These are phyloP conservation scores for Andrena bucephala DNA, from an alignment of 2,888 invertebrate species.

Conservation along the genomic window DNA sequence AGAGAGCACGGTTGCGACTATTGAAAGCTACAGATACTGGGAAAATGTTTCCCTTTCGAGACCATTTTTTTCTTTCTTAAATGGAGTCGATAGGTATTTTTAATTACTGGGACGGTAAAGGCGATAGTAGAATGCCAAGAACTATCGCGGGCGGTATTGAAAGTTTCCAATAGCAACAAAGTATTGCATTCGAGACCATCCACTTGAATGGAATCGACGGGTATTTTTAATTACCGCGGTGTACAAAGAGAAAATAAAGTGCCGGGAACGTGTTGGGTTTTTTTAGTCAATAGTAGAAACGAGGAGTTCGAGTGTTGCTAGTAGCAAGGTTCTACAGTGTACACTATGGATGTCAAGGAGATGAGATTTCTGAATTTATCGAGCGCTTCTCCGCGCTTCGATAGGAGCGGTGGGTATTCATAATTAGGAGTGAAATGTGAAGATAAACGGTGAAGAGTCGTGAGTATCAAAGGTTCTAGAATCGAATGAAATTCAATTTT, in stretches of 20 bases:
- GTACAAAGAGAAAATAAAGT: no score
- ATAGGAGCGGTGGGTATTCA: not conserved
- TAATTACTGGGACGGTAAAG: no score
- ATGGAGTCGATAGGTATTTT: not conserved
- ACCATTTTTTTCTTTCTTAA: conserved; percentile 2
- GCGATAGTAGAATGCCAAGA: no score
- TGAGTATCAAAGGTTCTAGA: not conserved
- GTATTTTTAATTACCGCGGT: not conserved
- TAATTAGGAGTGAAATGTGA: not conserved
- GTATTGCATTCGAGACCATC: no score
- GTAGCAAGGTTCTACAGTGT: not conserved
- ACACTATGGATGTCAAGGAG: not conserved
- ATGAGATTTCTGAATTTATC: not conserved
- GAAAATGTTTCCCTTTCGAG: not conserved
- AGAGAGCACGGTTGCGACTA: not conserved
- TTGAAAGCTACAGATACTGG: not conserved
- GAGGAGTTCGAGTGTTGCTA: not conserved
- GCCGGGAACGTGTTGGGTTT: no score
- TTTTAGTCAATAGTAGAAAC: not conserved
- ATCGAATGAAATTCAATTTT: conserved; percentile 1
- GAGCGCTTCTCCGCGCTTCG: not conserved
- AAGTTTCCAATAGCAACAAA: no score
- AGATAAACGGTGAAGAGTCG: not conserved
- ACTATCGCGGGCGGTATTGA: no score
- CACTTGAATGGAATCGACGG: not conserved